These are phyloP conservation scores for Pocillopora verrucosa DNA, from an alignment of 64 coral and sea anemone genomes.

Conservation along the genomic window DNA sequence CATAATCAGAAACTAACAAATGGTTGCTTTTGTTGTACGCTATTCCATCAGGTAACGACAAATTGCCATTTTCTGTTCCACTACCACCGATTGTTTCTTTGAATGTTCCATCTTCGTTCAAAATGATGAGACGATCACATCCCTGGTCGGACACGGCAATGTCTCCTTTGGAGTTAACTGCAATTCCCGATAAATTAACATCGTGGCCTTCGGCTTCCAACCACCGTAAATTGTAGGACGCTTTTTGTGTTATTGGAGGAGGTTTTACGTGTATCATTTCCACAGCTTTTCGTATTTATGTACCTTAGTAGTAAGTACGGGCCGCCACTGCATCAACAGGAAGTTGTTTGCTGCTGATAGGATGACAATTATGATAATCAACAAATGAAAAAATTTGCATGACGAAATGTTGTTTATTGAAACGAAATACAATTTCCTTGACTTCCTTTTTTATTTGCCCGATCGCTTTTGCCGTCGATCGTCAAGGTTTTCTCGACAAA, in stretches of 20 bases:
- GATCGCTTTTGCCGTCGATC: too few species aligned
- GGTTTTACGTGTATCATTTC: not conserved
- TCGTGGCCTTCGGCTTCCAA: not conserved
- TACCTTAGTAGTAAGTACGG: too few species aligned
- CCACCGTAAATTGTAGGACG: not conserved
- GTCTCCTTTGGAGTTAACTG: not conserved
- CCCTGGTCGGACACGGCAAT: not conserved
- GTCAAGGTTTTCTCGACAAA: too few species aligned
- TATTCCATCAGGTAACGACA: not conserved
- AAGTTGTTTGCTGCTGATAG: too few species aligned
- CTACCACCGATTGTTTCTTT: not conserved
- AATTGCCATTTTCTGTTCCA: slow-evolving; percentile 2
- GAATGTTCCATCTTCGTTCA: not conserved
- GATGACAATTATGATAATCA: too few species aligned
- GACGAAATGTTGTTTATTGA: too few species aligned
- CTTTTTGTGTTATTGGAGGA: not conserved
- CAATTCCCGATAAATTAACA: slow-evolving; percentile 7
- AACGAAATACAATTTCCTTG: too few species aligned
- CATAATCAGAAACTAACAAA: slow-evolving; percentile 22
- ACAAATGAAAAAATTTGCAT: too few species aligned
- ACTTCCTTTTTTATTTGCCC: too few species aligned
- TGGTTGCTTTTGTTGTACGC: not conserved
- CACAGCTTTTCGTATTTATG: too few species aligned
- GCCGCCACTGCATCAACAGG: too few species aligned
- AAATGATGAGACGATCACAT: not conserved